A percentile compares a stretch with the other conserved stretches of the same genome.
phyloP scores from a whole-genome alignment of 2,888 invertebrate genomes.

The Trichacis sp. region DNA sequence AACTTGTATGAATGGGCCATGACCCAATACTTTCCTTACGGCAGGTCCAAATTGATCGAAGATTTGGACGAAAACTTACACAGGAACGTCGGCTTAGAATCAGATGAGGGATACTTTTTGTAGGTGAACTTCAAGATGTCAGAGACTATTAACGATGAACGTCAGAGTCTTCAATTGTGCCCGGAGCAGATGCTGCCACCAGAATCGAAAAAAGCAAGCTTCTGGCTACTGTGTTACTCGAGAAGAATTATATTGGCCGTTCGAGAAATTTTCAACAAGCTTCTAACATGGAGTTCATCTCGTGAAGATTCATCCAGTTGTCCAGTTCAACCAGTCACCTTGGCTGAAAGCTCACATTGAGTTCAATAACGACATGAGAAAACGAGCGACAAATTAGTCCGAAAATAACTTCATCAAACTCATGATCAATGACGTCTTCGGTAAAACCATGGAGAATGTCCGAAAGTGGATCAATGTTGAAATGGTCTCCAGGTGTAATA shows the following conservation, averaged over 20 bases:
- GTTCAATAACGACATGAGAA: too few relatives aligned
- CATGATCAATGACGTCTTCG: too few relatives aligned
- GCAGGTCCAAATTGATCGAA: slow-evolving; percentile 8
- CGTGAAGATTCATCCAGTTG: too few relatives aligned
- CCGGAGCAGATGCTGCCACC: slow-evolving; percentile 39
- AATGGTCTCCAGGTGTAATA: too few relatives aligned
- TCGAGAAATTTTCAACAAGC: slow-evolving; percentile 56
- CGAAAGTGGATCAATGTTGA: too few relatives aligned
- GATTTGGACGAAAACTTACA: slow-evolving; percentile 9
- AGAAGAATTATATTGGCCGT: slow-evolving; percentile 55
- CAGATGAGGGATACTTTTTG: slow-evolving; percentile 4
- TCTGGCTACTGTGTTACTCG: slow-evolving; percentile 43
- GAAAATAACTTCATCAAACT: slow-evolving; percentile 54
- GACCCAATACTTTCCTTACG: slow-evolving; percentile 1
- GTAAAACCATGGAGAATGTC: too few relatives aligned
- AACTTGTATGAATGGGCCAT: slow-evolving; percentile 16
- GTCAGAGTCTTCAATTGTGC: too few relatives aligned
- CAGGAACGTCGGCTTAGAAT: slow-evolving; percentile 7
- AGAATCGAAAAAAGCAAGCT: slow-evolving; percentile 35
- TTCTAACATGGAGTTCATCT: slow-evolving; percentile 45
- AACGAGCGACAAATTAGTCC: too few relatives aligned
- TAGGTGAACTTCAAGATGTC: slow-evolving; percentile 12
- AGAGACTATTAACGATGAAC: slow-evolving; percentile 6
- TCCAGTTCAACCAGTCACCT: too few relatives aligned
- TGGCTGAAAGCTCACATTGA: too few relatives aligned